Conservation (phyloP, 2,797 vertebrate species). For the Parambassis ranga region DNA sequence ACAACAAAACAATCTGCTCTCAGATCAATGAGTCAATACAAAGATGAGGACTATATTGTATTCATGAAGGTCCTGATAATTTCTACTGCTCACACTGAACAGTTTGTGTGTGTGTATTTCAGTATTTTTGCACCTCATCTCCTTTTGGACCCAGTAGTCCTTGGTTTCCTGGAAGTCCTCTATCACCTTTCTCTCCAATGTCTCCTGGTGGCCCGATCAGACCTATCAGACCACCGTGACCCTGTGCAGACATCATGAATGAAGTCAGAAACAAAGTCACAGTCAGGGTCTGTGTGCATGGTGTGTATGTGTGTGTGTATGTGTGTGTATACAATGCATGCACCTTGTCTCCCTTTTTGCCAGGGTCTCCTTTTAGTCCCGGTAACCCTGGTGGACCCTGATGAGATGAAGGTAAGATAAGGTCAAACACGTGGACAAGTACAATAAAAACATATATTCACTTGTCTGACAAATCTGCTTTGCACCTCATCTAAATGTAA, state of each 20-base stretch:
- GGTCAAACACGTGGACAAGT: not conserved
- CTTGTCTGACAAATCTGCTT: not conserved
- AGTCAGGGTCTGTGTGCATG: not conserved
- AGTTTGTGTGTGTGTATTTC: not conserved
- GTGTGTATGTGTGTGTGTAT: not conserved
- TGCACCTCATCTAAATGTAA: not conserved
- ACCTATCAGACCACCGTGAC: slow-evolving; percentile 95
- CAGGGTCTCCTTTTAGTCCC: slow-evolving; percentile 94
- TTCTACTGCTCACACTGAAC: too few species aligned
- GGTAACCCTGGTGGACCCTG: slow-evolving; percentile 94
- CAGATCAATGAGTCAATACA: too few species aligned
- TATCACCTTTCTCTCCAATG: slow-evolving; percentile 95
- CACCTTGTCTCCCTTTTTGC: slow-evolving; percentile 96
- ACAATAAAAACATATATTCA: not conserved
- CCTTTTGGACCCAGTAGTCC: slow-evolving; percentile 91
- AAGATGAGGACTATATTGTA: too few species aligned
- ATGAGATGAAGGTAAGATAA: not conserved
- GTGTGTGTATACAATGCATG: not conserved
- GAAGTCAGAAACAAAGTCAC: not conserved
- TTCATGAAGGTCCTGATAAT: too few species aligned
- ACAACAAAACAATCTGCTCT: too few species aligned
- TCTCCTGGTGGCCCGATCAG: slow-evolving; percentile 95
- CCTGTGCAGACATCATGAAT: slow-evolving; percentile 73
- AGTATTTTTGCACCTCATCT: slow-evolving; percentile 78
- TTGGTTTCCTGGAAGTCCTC: slow-evolving; percentile 92